These are phyloP conservation scores for Decapterus maruadsi DNA, from an alignment of 2,797 vertebrate species.

Conservation along the genomic window DNA sequence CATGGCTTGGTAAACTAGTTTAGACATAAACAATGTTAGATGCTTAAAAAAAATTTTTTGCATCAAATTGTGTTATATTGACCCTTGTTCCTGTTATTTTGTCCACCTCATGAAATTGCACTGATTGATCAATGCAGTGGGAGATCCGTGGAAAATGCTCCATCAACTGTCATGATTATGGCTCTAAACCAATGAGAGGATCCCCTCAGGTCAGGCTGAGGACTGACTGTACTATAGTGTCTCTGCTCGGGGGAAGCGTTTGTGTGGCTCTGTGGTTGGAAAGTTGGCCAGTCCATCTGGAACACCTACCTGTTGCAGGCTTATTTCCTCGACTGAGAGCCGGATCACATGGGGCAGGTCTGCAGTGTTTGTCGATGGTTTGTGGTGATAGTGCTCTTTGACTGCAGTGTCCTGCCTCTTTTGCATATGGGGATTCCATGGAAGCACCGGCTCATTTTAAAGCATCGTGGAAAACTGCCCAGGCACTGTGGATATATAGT, in stretches of 20 bases:
- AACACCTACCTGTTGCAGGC: conserved; percentile 64
- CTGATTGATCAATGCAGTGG: conserved; percentile 5
- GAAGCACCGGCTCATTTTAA: conserved; percentile 72
- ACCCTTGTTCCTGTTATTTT: conserved; percentile 24
- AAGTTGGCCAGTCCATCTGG: conserved; percentile 58
- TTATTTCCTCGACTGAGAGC: conserved; percentile 72
- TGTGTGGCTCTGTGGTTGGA: conserved; percentile 62
- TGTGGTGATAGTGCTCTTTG: conserved; percentile 47
- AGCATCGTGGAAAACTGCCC: conserved; percentile 71
- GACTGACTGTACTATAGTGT: conserved; percentile 8
- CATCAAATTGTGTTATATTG: not conserved
- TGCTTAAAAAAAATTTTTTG: not conserved
- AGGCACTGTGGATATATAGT: conserved; percentile 63
- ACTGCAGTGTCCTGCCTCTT: conserved; percentile 63
- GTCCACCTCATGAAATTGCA: not conserved
- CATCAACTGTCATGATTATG: conserved; percentile 33
- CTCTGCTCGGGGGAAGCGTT: conserved; percentile 60
- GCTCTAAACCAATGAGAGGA: conserved; percentile 62
- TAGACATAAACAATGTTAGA: not conserved
- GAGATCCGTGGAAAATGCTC: conserved; percentile 31
- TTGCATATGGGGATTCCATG: conserved; percentile 85
- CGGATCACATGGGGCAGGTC: conserved; percentile 46
- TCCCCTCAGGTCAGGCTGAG: conserved; percentile 41
- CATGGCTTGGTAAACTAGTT: not conserved
- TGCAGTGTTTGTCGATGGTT: conserved; percentile 34